Conservation (phyloP, 2,797 vertebrate genomes). For the Anguilla anguilla region DNA sequence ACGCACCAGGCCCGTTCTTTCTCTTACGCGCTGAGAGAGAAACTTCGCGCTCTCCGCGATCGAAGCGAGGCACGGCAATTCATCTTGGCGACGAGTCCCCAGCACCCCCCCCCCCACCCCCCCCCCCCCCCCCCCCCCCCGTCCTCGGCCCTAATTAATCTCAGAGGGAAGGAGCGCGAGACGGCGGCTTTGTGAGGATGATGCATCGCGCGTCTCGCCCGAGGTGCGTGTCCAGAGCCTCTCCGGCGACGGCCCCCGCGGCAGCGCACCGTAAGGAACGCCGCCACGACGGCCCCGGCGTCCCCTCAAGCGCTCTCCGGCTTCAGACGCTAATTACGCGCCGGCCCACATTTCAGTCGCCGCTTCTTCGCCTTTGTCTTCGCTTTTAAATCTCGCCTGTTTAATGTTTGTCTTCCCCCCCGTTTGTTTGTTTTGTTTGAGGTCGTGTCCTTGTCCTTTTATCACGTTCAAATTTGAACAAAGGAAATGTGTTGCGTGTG, state of each 20-base stretch:
- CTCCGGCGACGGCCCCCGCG: background rate
- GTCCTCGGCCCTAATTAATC: conserved; percentile 59
- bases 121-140: conserved; percentile 21
- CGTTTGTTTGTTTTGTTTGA: background rate
- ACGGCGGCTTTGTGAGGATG: conserved; percentile 55
- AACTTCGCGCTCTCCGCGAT: background rate
- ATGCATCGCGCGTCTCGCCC: conserved; percentile 57
- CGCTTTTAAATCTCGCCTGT: background rate
- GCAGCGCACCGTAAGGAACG: background rate
- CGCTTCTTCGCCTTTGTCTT: background rate
- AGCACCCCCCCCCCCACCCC: background rate
- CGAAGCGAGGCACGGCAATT: background rate
- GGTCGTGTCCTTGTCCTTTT: background rate
- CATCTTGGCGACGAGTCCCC: background rate
- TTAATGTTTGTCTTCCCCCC: background rate
- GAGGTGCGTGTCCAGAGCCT: conserved; percentile 34
- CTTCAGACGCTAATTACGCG: background rate
- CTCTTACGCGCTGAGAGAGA: background rate
- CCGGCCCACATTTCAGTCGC: conserved; percentile 4
- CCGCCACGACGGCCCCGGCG: too few relatives aligned
- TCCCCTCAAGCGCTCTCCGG: background rate
- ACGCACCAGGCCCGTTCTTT: background rate
- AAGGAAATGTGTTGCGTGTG: background rate
- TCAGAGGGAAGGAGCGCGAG: conserved; percentile 49
- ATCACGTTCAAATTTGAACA: background rate